phyloP scores from a whole-genome alignment of 2,888 invertebrate genomes.

The Matsumyia berberina region DNA sequence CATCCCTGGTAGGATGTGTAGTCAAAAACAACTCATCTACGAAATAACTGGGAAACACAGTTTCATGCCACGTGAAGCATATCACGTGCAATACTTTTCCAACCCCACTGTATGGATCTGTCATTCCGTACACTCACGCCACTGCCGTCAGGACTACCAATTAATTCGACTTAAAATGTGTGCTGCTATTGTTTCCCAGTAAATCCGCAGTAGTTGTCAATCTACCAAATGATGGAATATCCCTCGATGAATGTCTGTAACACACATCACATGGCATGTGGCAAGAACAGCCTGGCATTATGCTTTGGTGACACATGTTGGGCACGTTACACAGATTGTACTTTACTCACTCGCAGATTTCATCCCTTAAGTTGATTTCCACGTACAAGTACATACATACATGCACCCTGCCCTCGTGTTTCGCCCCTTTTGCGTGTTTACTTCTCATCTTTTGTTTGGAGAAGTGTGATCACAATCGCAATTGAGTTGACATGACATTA shows the following conservation, averaged over 20 bases:
- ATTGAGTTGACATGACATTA: slow-evolving; percentile 38
- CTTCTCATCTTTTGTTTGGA: neutral
- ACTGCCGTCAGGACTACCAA: neutral
- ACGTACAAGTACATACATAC: too few relatives aligned
- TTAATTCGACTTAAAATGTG: neutral
- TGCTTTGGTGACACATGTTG: slow-evolving; percentile 57
- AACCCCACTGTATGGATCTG: slow-evolving; percentile 2
- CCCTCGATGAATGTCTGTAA: slow-evolving; percentile 32
- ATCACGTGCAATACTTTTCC: neutral
- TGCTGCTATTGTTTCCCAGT: slow-evolving; percentile 1
- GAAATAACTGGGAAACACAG: too few relatives aligned
- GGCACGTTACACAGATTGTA: slow-evolving; percentile 52
- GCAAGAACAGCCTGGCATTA: slow-evolving; percentile 38
- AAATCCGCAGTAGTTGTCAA: slow-evolving; percentile 36
- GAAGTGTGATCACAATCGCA: slow-evolving; percentile 41
- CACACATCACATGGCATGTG: slow-evolving; percentile 21
- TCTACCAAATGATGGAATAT: slow-evolving; percentile 58
- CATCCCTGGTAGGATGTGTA: too few relatives aligned
- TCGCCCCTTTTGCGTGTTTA: neutral
- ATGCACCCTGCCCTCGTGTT: too few relatives aligned
- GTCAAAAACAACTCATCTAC: too few relatives aligned
- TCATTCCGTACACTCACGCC: neutral
- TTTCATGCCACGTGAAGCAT: too few relatives aligned
- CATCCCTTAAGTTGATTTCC: slow-evolving; percentile 51
- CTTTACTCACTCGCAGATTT: slow-evolving; percentile 20